phyloP scores from a whole-genome alignment of 2,797 vertebrate species.

The Clamator glandarius region DNA sequence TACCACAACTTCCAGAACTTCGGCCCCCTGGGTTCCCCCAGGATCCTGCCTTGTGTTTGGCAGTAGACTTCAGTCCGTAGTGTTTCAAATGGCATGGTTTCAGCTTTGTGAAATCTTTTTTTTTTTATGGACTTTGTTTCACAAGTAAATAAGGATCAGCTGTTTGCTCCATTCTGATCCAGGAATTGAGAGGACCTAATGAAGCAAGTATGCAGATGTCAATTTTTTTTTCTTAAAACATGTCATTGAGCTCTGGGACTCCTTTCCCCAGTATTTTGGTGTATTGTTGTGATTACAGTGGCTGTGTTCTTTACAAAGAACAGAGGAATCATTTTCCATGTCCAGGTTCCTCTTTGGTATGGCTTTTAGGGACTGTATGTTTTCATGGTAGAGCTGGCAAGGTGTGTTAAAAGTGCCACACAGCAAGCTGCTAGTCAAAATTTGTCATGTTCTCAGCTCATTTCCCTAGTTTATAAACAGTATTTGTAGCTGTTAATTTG shows the following conservation, averaged over 20 bases:
- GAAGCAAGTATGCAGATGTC: background rate
- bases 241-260: background rate
- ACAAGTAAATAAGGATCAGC: conserved; percentile 59
- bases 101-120: conserved; percentile 33
- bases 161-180: background rate
- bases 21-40: background rate
- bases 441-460: background rate
- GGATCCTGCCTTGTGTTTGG: conserved; percentile 25
- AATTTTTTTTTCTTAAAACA: background rate
- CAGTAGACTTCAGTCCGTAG: background rate
- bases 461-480: background rate
- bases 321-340: background rate
- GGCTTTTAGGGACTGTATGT: background rate
- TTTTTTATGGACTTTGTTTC: conserved; percentile 36
- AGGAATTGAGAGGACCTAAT: background rate
- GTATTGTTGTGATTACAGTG: background rate
- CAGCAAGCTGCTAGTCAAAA: background rate
- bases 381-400: background rate
- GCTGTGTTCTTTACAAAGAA: background rate
- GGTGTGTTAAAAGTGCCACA: background rate
- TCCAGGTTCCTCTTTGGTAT: background rate
- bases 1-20: conserved; percentile 38
- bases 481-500: background rate
- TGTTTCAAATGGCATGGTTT: background rate
- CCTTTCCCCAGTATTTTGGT: background rate